A percentile compares a stretch with the other conserved stretches of the same genome.
These are phyloP conservation scores for Diplolepis rosae DNA, from an alignment of 2,888 invertebrate genomes.

Conservation along the genomic window DNA sequence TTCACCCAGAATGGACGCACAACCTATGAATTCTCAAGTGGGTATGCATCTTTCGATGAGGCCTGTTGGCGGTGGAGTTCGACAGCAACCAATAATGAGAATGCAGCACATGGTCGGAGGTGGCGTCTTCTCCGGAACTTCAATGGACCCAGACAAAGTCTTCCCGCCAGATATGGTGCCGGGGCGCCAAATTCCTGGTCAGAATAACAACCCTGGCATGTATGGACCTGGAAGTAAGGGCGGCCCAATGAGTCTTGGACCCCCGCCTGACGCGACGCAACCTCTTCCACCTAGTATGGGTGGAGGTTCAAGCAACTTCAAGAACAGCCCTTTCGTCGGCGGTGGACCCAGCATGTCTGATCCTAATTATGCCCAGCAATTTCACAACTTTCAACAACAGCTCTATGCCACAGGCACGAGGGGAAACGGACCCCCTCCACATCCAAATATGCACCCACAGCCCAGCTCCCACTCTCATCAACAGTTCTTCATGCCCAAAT, in stretches of 20 bases:
- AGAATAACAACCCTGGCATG: constrained; percentile 76
- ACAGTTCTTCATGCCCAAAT: constrained; percentile 74
- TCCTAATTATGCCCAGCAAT: constrained; percentile 95
- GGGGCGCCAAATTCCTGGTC: constrained; percentile 56
- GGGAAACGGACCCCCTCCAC: constrained; percentile 74
- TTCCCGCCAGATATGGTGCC: constrained; percentile 70
- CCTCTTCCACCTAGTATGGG: constrained; percentile 88
- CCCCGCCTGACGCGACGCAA: constrained; percentile 80
- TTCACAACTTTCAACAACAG: constrained; percentile 96
- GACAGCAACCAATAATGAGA: constrained; percentile 69
- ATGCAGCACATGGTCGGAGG: constrained; percentile 73
- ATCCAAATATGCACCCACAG: constrained; percentile 72
- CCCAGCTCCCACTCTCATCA: constrained; percentile 71
- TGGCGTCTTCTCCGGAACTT: constrained; percentile 69
- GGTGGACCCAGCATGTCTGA: constrained; percentile 90
- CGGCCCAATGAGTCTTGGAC: constrained; percentile 76
- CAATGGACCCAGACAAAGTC: constrained; percentile 71
- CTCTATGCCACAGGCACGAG: constrained; percentile 90
- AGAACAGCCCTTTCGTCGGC: constrained; percentile 84
- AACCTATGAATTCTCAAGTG: constrained; percentile 73
- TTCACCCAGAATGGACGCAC: constrained; percentile 68
- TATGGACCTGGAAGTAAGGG: constrained; percentile 77
- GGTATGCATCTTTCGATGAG: constrained; percentile 71
- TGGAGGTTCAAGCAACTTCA: constrained; percentile 80
- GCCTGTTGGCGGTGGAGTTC: constrained; percentile 73